phyloP scores from a whole-genome alignment of 92 coral and sea anemone species.

The Umimayanthus kanabou region DNA sequence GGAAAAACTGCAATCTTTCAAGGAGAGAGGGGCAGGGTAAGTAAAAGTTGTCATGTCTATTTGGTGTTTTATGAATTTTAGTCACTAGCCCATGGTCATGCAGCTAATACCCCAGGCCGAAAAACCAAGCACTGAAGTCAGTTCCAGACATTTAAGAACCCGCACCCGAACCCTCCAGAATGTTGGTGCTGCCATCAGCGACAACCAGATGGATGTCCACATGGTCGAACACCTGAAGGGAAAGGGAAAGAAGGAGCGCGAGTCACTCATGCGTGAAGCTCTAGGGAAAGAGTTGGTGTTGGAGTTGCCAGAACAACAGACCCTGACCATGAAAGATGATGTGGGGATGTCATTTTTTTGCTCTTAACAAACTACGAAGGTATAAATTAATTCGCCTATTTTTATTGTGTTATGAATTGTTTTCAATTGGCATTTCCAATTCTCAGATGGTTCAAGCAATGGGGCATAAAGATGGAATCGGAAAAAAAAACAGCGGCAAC shows the following conservation, averaged over 20 bases:
- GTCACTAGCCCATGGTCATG: background rate
- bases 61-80: too few species aligned
- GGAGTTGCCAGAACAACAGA: slow-evolving; percentile 1
- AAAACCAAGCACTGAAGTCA: background rate
- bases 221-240: slow-evolving; percentile 19
- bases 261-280: slow-evolving; percentile 1
- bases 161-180: background rate
- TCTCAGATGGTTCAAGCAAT: slow-evolving; percentile 20
- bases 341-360: slow-evolving; percentile 14
- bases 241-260: slow-evolving; percentile 18
- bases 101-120: background rate
- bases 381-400: background rate
- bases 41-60: too few species aligned
- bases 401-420: background rate
- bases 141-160: background rate
- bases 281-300: background rate
- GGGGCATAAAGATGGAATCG: slow-evolving; percentile 19
- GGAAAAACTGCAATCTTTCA: background rate
- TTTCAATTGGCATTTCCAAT: background rate
- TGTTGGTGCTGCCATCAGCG: background rate
- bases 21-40: background rate
- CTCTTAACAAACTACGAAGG: slow-evolving; percentile 17
- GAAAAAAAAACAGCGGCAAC: background rate
- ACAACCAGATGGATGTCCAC: slow-evolving; percentile 26
- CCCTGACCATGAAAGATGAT: slow-evolving; percentile 4